Base-by-base conservation (phyloP, 1,140 invertebrate genomes). In the Druon quercuslanigerum region DNA sequence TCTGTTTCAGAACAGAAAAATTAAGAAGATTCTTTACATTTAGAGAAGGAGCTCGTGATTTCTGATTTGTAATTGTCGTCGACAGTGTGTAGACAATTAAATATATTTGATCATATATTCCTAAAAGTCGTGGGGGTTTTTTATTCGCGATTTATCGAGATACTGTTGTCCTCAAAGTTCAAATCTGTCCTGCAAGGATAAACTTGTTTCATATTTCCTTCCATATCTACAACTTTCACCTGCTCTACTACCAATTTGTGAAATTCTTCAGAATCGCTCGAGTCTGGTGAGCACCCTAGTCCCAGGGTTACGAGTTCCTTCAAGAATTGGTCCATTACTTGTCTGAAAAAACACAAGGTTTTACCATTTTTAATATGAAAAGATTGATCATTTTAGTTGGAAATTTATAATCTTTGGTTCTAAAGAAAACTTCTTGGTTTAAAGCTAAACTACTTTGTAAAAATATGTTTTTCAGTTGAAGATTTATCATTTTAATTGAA, bases 121-220 rank as follows among this genome's bases (percentile, higher is more conserved):
- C 25, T 71, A 77, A n/a, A 75, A 73, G 13, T 50, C 19, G 50
- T 60, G 40, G 40, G 40, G 9, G 40, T 79, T n/a, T 66, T n/a
- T 86, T 83, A 88, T 13, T 88, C 85, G 54, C 89, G 73, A n/a
- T 90, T 82, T 57, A 89, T 84, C 50, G 91, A 87, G 60, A 91
- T 88, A 51, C 84, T 81, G 54, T 85, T 82, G 52, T 89, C 90
- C 56, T 93, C 92, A 80, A 92, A 94, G 19, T 90, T 87, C 33
- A 96, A 92, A 90, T 97, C 96, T 11, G 92, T 92, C 83, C 95
- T 92, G 0, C 96, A 96, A n/a, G 96, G 96, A 90, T 96, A 97
- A 5, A 96, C 92, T 19, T 93, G 92, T 86, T 94, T 95, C 79
- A 96, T 86, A 75, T 94, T 94, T 9, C 94, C 95, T 75, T 95